Evolutionary conservation across 64 coral and sea anemone species (phyloP).

Genomic region (Pocillopora damicornis): DNA sequence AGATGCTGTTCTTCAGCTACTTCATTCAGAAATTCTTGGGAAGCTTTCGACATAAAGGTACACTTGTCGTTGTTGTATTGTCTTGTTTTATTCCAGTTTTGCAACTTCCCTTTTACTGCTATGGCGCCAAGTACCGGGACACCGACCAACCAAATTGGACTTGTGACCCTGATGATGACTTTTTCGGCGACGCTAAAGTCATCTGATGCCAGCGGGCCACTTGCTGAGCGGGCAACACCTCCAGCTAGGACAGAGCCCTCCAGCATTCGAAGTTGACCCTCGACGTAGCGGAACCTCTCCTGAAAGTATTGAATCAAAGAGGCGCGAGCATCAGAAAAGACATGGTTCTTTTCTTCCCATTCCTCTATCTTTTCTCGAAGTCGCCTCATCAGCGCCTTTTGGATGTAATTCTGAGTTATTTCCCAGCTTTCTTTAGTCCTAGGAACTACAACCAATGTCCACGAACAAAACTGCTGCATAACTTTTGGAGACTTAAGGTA

Average conservation of each 20-base stretch:
- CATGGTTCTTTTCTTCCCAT: conserved; percentile 40
- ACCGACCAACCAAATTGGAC: conserved; percentile 29
- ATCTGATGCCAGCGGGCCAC: no score
- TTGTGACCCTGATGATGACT: conserved; percentile 5
- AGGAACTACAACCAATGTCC: conserved; percentile 16
- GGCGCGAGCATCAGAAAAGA: conserved; percentile 5
- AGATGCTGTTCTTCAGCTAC: background rate
- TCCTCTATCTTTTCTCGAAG: background rate
- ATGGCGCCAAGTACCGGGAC: background rate
- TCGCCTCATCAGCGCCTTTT: background rate
- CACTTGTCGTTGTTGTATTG: background rate
- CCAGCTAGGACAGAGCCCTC: background rate
- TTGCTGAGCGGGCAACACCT: no score
- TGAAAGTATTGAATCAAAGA: conserved; percentile 16
- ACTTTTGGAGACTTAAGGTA: conserved; percentile 5
- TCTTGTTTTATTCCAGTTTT: background rate
- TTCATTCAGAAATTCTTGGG: background rate
- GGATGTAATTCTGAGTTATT: background rate
- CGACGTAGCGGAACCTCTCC: background rate
- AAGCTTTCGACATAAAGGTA: background rate
- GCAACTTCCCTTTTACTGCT: conserved; percentile 4
- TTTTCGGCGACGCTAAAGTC: background rate
- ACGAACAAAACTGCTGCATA: background rate
- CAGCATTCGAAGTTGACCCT: conserved; percentile 3
- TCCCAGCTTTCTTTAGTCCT: background rate